Conservation (phyloP, 2,888 invertebrate species). For the Netelia inedita region DNA sequence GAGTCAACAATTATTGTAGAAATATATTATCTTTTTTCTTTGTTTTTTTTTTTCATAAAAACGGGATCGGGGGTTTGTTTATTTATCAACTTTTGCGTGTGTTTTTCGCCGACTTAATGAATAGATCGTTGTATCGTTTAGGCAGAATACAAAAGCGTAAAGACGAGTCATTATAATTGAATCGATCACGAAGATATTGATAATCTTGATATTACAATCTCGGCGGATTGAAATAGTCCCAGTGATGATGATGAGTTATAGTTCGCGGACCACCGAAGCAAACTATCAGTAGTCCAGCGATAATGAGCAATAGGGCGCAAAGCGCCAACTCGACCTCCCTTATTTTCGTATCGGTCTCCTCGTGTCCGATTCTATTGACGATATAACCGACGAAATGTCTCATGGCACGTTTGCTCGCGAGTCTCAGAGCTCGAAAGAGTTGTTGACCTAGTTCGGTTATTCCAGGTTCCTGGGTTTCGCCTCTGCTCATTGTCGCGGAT, state of each 20-base stretch:
- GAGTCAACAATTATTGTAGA: slow-evolving; percentile 58
- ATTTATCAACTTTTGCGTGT: slow-evolving; percentile 25
- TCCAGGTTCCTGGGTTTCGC: slow-evolving; percentile 87
- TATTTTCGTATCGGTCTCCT: slow-evolving; percentile 87
- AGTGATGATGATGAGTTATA: slow-evolving; percentile 92
- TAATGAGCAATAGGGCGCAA: slow-evolving; percentile 91
- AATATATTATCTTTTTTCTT: slow-evolving; percentile 61
- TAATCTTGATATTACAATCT: slow-evolving; percentile 80
- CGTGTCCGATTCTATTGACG: slow-evolving; percentile 88
- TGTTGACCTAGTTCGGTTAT: slow-evolving; percentile 90
- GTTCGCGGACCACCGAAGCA: slow-evolving; percentile 89
- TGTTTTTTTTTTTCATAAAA: slow-evolving; percentile 59
- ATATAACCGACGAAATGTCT: slow-evolving; percentile 90
- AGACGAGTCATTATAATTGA: slow-evolving; percentile 61
- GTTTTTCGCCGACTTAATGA: slow-evolving; percentile 18
- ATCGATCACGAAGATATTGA: slow-evolving; percentile 43
- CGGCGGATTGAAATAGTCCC: slow-evolving; percentile 96
- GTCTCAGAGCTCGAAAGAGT: slow-evolving; percentile 89
- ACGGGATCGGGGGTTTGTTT: slow-evolving; percentile 45
- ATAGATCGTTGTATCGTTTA: slow-evolving; percentile 16
- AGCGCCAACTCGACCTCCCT: slow-evolving; percentile 91
- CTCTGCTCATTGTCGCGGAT: slow-evolving; percentile 71
- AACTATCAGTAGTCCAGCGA: slow-evolving; percentile 92
- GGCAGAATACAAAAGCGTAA: slow-evolving; percentile 47
- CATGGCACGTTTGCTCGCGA: slow-evolving; percentile 88